A percentile compares a stretch with the other conserved stretches of the same genome.
phyloP scores from a whole-genome alignment of 2,113 vertebrate genomes.

The Percopsis transmontana region DNA sequence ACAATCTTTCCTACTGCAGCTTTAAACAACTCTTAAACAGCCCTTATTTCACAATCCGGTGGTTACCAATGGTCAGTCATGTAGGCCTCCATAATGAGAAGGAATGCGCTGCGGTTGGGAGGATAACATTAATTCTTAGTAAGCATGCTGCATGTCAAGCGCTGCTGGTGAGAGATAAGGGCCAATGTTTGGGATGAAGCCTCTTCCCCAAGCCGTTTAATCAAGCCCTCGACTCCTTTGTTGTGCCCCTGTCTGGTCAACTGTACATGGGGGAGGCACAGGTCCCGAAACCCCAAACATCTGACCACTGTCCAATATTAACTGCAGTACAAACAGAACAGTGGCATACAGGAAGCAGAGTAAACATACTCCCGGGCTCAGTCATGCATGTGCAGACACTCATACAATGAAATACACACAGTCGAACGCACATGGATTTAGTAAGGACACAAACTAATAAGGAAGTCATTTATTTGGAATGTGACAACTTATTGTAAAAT shows the following conservation, averaged over 20 bases:
- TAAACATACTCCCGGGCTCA: constrained; percentile 62
- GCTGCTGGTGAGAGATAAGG: constrained; percentile 33
- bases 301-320: constrained; percentile 69
- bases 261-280: too few relatives aligned
- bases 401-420: not conserved
- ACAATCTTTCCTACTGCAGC: too few relatives aligned
- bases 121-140: constrained; percentile 50
- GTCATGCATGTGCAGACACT: constrained; percentile 35
- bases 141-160: constrained; percentile 59
- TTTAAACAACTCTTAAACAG: not conserved
- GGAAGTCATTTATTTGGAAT: too few relatives aligned
- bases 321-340: constrained; percentile 66
- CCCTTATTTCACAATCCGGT: constrained; percentile 15
- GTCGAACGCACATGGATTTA: too few relatives aligned
- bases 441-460: too few relatives aligned
- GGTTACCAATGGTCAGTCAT: not conserved
- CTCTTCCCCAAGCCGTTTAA: constrained; percentile 27
- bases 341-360: constrained; percentile 68
- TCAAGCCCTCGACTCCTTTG: constrained; percentile 31
- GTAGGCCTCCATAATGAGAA: constrained; percentile 35
- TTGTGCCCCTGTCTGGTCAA: too few relatives aligned
- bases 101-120: constrained; percentile 39
- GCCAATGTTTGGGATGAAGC: constrained; percentile 37
- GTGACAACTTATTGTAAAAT: too few relatives aligned
- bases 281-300: constrained; percentile 33